Percentiles rank a stretch among this genome's conserved stretches.
phyloP scores from a whole-genome alignment of 2,888 invertebrate genomes.

The Plagodis dolabraria region DNA sequence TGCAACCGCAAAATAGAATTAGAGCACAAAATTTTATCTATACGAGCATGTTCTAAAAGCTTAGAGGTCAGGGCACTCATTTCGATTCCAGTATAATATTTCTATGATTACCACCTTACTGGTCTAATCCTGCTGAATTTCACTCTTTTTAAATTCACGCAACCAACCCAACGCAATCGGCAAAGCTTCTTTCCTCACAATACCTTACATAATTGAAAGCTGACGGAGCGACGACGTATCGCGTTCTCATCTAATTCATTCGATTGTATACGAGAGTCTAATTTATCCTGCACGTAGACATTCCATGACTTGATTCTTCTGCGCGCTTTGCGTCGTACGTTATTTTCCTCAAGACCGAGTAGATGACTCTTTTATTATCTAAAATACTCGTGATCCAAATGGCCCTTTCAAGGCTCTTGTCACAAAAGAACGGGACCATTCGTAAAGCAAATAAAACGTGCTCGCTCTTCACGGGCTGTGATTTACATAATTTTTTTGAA shows the following conservation, averaged over 20 bases:
- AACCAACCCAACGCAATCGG: slow-evolving; percentile 3
- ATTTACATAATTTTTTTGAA: slow-evolving; percentile 59
- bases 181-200: slow-evolving; percentile 17
- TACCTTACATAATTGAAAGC: slow-evolving; percentile 29
- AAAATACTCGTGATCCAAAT: slow-evolving; percentile 68
- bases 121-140: no score
- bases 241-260: slow-evolving; percentile 28
- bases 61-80: no score
- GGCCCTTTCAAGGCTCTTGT: slow-evolving; percentile 60
- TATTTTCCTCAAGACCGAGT: slow-evolving; percentile 55
- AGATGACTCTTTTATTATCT: slow-evolving; percentile 69
- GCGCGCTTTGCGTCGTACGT: slow-evolving; percentile 39
- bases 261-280: slow-evolving; percentile 44
- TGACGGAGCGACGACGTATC: slow-evolving; percentile 28
- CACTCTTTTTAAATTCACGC: no score
- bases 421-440: slow-evolving; percentile 64
- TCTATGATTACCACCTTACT: no score
- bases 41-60: no score
- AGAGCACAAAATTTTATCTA: no score
- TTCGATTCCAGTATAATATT: no score
- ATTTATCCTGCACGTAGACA: slow-evolving; percentile 50
- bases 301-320: slow-evolving; percentile 48
- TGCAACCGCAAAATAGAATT: no score
- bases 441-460: slow-evolving; percentile 66
- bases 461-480: slow-evolving; percentile 56